Evolutionary conservation across 35 echinoderm and acorn worm genomes (phyloP).

Genomic region (Anneissia japonica): DNA sequence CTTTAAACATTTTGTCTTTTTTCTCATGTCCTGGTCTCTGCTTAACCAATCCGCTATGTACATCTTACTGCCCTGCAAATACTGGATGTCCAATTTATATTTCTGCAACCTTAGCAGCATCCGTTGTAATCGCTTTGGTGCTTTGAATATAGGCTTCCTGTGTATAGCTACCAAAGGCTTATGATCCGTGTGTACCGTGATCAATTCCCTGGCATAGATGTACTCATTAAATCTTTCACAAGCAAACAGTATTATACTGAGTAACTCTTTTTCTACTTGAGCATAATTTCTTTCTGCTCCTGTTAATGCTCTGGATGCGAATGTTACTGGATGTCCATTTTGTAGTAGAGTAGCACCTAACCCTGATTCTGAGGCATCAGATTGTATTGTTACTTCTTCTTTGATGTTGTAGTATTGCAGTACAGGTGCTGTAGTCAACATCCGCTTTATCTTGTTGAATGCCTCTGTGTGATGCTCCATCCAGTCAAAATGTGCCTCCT

Average conservation of each 20-base stretch:
- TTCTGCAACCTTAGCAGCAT: slow-evolving; percentile 31
- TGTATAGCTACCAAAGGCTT: slow-evolving; percentile 26
- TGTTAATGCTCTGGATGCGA: slow-evolving; percentile 47
- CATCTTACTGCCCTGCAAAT: slow-evolving; percentile 39
- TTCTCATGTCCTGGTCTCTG: no score
- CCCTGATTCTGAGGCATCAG: slow-evolving; percentile 55
- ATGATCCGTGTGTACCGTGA: slow-evolving; percentile 16
- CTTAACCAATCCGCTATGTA: slow-evolving; percentile 57
- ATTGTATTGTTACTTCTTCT: slow-evolving; percentile 46
- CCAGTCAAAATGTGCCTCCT: background rate
- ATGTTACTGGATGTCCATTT: slow-evolving; percentile 48
- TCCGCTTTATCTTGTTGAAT: background rate
- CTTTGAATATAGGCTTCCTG: slow-evolving; percentile 8
- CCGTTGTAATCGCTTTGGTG: slow-evolving; percentile 17
- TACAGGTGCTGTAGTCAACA: no score
- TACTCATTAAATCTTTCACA: slow-evolving; percentile 55
- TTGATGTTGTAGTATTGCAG: slow-evolving; percentile 14
- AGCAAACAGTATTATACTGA: slow-evolving; percentile 49
- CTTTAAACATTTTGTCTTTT: no score
- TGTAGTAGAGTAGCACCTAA: slow-evolving; percentile 54
- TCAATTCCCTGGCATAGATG: slow-evolving; percentile 16
- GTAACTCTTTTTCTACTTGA: slow-evolving; percentile 64
- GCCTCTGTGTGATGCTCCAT: background rate
- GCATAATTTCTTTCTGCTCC: slow-evolving; percentile 56
- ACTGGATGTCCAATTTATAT: slow-evolving; percentile 41